These are phyloP conservation scores for Idaea dimidiata DNA, from an alignment of 2,888 invertebrate species.

Conservation along the genomic window DNA sequence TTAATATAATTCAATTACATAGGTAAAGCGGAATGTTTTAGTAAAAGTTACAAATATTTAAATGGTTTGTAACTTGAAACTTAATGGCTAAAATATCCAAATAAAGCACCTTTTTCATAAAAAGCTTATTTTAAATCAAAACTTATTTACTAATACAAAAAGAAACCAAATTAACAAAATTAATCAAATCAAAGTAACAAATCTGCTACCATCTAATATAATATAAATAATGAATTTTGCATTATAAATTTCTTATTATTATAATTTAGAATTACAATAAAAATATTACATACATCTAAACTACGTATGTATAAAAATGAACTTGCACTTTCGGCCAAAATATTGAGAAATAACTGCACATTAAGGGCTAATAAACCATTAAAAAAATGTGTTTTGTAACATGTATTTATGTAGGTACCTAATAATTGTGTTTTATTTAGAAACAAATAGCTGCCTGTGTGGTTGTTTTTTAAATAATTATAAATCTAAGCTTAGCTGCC, in stretches of 20 bases:
- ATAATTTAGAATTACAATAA: background rate
- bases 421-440: background rate
- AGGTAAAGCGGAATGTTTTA: constrained; percentile 59
- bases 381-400: background rate
- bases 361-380: background rate
- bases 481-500: background rate
- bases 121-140: background rate
- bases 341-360: constrained; percentile 1
- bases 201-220: background rate
- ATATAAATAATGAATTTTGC: background rate
- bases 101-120: background rate
- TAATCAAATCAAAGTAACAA: background rate
- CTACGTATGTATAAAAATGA: constrained; percentile 12
- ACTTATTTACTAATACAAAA: background rate
- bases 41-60: constrained; percentile 27
- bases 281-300: background rate
- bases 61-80: constrained; percentile 17
- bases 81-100: constrained; percentile 12
- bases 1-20: constrained; percentile 24
- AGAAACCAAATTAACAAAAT: background rate
- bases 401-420: background rate
- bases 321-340: constrained; percentile 46
- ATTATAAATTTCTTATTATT: background rate
- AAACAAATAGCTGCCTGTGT: background rate
- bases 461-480: background rate